Conservation (phyloP, 2,797 vertebrate species). For the Podarcis siculus region DNA sequence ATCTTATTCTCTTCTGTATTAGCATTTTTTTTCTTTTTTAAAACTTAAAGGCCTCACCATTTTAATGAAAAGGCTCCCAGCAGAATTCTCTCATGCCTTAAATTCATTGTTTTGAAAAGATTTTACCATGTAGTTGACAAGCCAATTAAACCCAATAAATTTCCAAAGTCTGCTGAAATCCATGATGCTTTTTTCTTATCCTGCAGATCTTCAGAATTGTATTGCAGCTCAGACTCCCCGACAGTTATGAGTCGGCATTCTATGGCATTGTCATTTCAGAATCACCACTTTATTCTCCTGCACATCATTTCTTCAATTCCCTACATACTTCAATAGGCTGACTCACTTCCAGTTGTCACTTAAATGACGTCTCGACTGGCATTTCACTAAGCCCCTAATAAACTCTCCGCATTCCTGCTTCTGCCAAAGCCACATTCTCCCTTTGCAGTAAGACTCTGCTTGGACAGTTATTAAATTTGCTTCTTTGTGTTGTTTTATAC, state of each 20-base stretch:
- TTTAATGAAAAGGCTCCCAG: not conserved
- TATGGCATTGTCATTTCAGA: not conserved
- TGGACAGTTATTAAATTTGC: conserved; percentile 21
- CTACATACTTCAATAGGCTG: conserved; percentile 1
- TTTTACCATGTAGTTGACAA: not conserved
- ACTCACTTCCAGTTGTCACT: conserved; percentile 22
- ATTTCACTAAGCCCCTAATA: conserved; percentile 33
- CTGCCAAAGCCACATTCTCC: conserved; percentile 19
- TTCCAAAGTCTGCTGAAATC: not conserved
- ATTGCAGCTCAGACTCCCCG: not conserved
- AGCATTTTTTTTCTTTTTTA: too few relatives aligned
- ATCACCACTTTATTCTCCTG: not conserved
- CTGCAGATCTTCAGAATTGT: not conserved
- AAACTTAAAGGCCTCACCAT: too few relatives aligned
- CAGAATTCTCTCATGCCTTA: not conserved
- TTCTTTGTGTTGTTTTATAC: not conserved
- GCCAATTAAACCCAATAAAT: conserved; percentile 18
- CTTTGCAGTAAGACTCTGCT: conserved; percentile 2
- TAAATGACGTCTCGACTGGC: not conserved
- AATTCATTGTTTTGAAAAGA: conserved; percentile 14
- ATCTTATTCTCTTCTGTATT: not conserved
- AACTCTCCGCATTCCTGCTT: not conserved
- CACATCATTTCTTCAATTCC: not conserved
- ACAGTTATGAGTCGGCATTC: not conserved
- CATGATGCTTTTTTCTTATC: not conserved